These are phyloP conservation scores for Siniperca knerii DNA, from an alignment of 2,113 vertebrate species.

Conservation along the genomic window DNA sequence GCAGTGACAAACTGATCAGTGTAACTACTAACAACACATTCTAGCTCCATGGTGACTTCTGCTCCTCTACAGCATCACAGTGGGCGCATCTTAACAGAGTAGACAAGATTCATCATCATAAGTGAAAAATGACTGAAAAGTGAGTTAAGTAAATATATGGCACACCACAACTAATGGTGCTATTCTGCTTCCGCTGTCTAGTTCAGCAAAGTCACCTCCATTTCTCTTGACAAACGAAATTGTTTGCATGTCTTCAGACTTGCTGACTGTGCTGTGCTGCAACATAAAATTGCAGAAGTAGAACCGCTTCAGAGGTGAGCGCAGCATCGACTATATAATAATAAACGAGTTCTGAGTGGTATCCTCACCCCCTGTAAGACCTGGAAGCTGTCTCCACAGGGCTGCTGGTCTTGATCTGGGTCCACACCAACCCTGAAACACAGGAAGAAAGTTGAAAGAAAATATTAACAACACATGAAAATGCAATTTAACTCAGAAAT, in stretches of 20 bases:
- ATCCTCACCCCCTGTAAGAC: conserved; percentile 96
- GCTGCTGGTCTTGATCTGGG: conserved; percentile 94
- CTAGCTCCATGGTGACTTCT: background rate
- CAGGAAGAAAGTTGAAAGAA: conserved; percentile 52
- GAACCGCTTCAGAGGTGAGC: background rate
- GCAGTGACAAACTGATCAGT: background rate
- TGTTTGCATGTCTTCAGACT: background rate
- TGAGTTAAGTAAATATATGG: background rate
- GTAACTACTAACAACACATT: background rate
- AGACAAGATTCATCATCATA: background rate
- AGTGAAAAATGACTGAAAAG: background rate
- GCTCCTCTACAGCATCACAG: background rate
- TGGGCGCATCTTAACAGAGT: background rate
- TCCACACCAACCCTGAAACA: conserved; percentile 95
- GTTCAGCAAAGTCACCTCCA: background rate
- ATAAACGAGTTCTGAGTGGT: background rate
- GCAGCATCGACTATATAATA: background rate
- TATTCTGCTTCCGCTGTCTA: background rate
- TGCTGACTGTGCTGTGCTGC: conserved; percentile 9
- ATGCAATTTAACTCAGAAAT: background rate
- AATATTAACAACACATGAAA: background rate
- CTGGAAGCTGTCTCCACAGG: conserved; percentile 95
- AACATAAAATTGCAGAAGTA: conserved; percentile 3
- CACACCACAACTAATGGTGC: background rate
- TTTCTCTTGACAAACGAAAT: background rate